Percentiles rank a stretch among this genome's conserved stretches.
Conservation (phyloP, 2,797 vertebrate genomes). For the Enteromius paludinosus region DNA sequence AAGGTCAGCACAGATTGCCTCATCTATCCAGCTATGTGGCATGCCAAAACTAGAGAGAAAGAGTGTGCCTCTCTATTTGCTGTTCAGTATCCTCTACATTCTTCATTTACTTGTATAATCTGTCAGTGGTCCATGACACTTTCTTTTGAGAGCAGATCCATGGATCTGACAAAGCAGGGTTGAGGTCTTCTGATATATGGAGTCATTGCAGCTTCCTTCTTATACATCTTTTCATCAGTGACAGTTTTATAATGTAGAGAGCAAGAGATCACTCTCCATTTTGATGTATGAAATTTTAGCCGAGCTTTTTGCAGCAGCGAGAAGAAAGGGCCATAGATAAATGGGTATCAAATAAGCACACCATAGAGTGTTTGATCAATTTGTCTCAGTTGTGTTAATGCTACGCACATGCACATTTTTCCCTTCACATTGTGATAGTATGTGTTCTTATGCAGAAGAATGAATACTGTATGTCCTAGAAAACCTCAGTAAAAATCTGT, state of each 20-base stretch:
- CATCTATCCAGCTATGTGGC: conserved; percentile 15
- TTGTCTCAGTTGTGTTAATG: neutral
- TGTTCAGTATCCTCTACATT: conserved; percentile 35
- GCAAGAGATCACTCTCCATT: conserved; percentile 38
- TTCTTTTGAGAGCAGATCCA: conserved; percentile 31
- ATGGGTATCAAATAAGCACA: conserved; percentile 50
- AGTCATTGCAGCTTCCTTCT: conserved; percentile 42
- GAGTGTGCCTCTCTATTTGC: conserved; percentile 39
- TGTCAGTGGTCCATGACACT: conserved; percentile 38
- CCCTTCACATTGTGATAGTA: conserved; percentile 9
- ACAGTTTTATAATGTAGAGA: conserved; percentile 51
- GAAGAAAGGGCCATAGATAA: conserved; percentile 46
- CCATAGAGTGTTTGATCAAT: conserved; percentile 36
- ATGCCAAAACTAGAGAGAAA: conserved; percentile 39
- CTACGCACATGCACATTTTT: neutral
- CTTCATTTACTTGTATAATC: conserved; percentile 38
- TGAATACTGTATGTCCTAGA: neutral
- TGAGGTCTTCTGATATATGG: conserved; percentile 41
- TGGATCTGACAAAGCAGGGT: conserved; percentile 29
- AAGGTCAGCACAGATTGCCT: conserved; percentile 34
- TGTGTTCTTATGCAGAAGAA: neutral
- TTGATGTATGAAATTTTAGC: conserved; percentile 50
- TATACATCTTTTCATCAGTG: conserved; percentile 45
- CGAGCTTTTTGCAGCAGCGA: conserved; percentile 48
- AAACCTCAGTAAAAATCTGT: conserved; percentile 10